These are phyloP conservation scores for Oppia nitens DNA, from an alignment of 1,140 invertebrate species.

Conservation along the genomic window DNA sequence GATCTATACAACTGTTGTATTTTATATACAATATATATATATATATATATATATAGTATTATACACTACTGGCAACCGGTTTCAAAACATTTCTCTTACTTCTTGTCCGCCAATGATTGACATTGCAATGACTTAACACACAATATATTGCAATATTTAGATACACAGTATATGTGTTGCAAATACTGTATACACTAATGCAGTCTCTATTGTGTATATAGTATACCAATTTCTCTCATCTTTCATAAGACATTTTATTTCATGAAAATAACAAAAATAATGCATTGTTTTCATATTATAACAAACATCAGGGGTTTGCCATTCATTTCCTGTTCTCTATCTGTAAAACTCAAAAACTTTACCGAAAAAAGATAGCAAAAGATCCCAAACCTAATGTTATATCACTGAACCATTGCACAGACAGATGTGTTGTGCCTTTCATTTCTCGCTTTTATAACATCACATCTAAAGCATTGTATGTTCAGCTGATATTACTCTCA, in stretches of 20 bases:
- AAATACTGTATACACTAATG: too few relatives aligned
- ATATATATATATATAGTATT: background rate
- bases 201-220: too few relatives aligned
- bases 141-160: background rate
- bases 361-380: too few relatives aligned
- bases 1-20: too few relatives aligned
- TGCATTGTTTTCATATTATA: background rate
- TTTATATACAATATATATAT: too few relatives aligned
- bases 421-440: background rate
- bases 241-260: background rate
- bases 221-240: too few relatives aligned
- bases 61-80: background rate
- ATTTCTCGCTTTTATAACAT: background rate
- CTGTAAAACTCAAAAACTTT: too few relatives aligned
- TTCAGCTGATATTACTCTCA: background rate
- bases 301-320: background rate
- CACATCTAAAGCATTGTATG: background rate
- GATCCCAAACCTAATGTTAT: background rate
- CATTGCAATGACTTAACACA: background rate
- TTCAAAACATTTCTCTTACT: background rate
- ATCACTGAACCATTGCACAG: background rate
- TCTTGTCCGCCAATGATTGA: background rate
- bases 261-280: background rate
- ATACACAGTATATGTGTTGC: background rate
- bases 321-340: background rate